phyloP scores from a whole-genome alignment of 2,113 vertebrate genomes.

The Dromaius novaehollandiae region DNA sequence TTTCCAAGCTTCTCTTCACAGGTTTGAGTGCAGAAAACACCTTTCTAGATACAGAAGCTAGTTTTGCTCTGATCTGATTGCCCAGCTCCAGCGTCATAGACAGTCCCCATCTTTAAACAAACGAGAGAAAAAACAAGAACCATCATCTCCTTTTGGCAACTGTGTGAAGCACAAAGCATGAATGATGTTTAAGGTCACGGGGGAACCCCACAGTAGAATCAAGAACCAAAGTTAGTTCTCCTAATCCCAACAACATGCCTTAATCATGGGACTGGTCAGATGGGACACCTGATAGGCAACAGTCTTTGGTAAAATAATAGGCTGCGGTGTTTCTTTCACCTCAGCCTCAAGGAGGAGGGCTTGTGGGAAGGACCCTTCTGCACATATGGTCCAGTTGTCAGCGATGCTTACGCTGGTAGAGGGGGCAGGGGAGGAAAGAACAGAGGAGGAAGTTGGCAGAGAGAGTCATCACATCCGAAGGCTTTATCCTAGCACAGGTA shows the following conservation, averaged over 20 bases:
- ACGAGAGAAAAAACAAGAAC: neutral
- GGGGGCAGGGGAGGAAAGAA: neutral
- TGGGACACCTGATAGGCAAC: neutral
- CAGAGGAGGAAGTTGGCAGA: slow-evolving; percentile 7
- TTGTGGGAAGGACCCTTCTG: neutral
- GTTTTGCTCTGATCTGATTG: neutral
- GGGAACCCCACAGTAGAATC: fast-evolving
- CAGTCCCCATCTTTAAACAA: neutral
- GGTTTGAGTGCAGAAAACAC: neutral
- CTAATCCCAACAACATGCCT: neutral
- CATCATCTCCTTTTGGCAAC: neutral
- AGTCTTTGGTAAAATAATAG: neutral
- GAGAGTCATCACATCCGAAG: neutral
- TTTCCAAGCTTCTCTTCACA: neutral
- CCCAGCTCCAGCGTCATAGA: neutral
- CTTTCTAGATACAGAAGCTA: neutral
- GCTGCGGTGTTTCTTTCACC: neutral
- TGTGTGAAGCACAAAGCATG: fast-evolving
- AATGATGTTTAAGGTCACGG: neutral
- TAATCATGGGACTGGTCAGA: neutral
- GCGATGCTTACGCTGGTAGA: neutral
- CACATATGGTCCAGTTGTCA: neutral
- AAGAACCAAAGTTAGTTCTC: neutral
- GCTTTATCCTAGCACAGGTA: slow-evolving; percentile 59
- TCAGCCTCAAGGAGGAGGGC: neutral